These are phyloP conservation scores for Chelon labrosus DNA, from an alignment of 2,797 vertebrate genomes.

Conservation along the genomic window DNA sequence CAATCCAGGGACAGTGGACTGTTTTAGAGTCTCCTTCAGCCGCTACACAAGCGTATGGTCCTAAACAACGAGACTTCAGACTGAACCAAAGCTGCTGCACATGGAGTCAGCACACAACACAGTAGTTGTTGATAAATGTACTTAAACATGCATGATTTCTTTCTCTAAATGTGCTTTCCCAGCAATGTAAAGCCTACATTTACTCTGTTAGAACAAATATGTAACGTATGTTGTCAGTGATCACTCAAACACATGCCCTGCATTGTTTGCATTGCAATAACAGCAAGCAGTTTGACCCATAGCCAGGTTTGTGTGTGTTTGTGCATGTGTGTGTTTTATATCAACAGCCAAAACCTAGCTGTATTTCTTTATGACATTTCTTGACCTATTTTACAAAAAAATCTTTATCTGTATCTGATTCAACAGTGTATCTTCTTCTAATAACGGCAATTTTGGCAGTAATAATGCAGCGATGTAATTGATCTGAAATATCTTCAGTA, in stretches of 20 bases:
- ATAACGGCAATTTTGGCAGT: neutral
- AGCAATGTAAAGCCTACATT: neutral
- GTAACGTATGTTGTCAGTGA: conserved; percentile 19
- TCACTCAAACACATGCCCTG: conserved; percentile 31
- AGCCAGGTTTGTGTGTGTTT: neutral
- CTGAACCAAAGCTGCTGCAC: conserved; percentile 7
- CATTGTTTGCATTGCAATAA: conserved; percentile 2
- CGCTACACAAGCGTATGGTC: conserved; percentile 35
- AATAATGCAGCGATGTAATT: no score
- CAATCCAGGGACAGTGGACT: conserved; percentile 34
- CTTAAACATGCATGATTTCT: neutral
- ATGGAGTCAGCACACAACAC: neutral
- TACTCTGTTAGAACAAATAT: neutral
- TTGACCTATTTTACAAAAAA: neutral
- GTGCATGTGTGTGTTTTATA: neutral
- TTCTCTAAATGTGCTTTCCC: neutral
- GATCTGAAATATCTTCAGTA: no score
- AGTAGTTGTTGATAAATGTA: neutral
- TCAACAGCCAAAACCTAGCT: neutral
- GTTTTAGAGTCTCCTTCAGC: conserved; percentile 39
- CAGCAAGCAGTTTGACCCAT: neutral
- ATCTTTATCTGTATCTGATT: neutral
- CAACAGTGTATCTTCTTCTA: neutral
- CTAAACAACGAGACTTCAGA: conserved; percentile 25
- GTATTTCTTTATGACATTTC: neutral